Evolutionary conservation across 1,140 invertebrate genomes (phyloP).

Genomic region (Amyelois transitella): DNA sequence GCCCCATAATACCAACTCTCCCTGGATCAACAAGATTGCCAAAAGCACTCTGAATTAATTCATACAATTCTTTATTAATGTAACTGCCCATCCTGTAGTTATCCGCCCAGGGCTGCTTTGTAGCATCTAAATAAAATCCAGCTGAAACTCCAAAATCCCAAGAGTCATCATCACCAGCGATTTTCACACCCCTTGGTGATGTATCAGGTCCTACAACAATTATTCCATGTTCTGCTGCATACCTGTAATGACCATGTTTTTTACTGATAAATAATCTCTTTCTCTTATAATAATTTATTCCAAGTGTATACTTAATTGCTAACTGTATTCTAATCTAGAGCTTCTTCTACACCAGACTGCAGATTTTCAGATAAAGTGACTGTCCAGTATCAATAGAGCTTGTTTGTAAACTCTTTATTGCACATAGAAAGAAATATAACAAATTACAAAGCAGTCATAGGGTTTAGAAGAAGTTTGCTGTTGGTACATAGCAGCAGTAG

Average conservation of each 20-base stretch:
- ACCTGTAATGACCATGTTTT: slow-evolving; percentile 39
- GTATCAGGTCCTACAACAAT: slow-evolving; percentile 96
- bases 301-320: no score
- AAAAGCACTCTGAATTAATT: slow-evolving; percentile 79
- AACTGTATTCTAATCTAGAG: no score
- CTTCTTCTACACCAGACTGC: no score
- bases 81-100: slow-evolving; percentile 99
- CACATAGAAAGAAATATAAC: no score
- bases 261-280: neutral
- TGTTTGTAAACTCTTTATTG: no score
- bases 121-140: slow-evolving; percentile 97
- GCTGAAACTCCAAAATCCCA: slow-evolving; percentile 97
- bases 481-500: no score
- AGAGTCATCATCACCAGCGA: slow-evolving; percentile 91
- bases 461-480: no score
- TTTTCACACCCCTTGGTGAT: slow-evolving; percentile 91
- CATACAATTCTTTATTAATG: slow-evolving; percentile 91
- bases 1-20: slow-evolving; percentile 88
- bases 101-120: slow-evolving; percentile 91
- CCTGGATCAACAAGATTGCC: slow-evolving; percentile 68
- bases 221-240: slow-evolving; percentile 86
- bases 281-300: no score
- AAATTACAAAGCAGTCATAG: no score
- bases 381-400: no score
- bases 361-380: no score